Evolutionary conservation across 2,797 vertebrate genomes (phyloP), one percentile per base, ranked within the genome.

Genomic region (Semaprochilodus insignis): DNA sequence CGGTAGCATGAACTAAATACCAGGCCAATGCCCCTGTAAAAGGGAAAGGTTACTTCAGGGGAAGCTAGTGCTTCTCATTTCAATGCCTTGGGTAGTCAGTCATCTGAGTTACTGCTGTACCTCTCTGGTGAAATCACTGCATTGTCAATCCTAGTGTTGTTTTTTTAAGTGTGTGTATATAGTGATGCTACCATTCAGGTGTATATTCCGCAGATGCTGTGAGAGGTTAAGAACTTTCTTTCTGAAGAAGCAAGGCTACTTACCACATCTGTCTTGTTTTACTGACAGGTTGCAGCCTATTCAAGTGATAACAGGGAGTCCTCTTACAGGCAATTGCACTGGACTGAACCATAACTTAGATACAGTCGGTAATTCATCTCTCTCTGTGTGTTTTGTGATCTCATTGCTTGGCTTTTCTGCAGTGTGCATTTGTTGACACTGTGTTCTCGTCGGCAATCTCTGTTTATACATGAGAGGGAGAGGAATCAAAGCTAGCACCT

Each of bases 251-350:
- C 27, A 11, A 25, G 40, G 31, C 31, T 62, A 44, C 73, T 75
- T 25, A 60, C 34, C 25, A 72, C 19, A 23, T 75, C 17, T 76
- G n/a, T 62, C 82, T 72, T 62, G 44, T 59, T 70, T 54, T 62
- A 74, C 77, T 80, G 83, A 87, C 80, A 85, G 86, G 73, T 91
- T 80, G 72, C 76, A 80, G 84, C 69, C 73, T 86, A 85, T 86
- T 88, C 71, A 84, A 87, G 81, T 88, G 67, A 71, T 77, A 63
- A 77, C 78, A 25, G 77, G 27, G 36, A 60, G 36, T 55, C 62
- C 44, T 6, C 62, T 74, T 40, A 40, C 48, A 63, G 52, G 57
- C 57, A 74, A 19, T 69, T 60, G 85, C 82, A 79, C 57, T 78
- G 86, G 89, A 89, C 85, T 87, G 85, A 90, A 85, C 48, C 75